phyloP scores from a whole-genome alignment of 2,797 vertebrate genomes.

The Tauraco hartlaubi region DNA sequence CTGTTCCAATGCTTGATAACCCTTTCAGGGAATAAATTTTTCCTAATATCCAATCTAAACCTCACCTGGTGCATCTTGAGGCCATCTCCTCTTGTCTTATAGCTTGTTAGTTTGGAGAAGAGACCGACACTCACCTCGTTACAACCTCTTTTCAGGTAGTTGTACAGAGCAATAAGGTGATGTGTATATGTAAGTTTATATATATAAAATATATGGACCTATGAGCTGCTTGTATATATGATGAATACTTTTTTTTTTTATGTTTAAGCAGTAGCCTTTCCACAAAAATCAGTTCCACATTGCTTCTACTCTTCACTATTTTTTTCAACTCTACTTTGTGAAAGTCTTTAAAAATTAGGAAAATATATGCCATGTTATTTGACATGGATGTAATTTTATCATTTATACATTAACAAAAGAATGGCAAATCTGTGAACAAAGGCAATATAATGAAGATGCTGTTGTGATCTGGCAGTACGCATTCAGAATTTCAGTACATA shows the following conservation, averaged over 20 bases:
- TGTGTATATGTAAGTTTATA: not conserved
- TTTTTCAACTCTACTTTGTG: not conserved
- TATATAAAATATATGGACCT: not conserved
- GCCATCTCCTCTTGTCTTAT: not conserved
- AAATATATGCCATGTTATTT: not conserved
- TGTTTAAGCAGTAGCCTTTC: not conserved
- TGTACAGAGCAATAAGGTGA: not conserved
- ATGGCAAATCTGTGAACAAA: not conserved
- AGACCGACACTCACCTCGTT: accelerated
- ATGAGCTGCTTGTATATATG: not conserved
- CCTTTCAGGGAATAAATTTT: not conserved
- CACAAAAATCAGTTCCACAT: not conserved
- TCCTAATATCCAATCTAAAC: not conserved
- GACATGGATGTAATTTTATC: not conserved
- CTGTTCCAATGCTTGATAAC: not conserved
- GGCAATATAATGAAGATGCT: not conserved
- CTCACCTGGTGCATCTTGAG: not conserved
- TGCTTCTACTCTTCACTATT: accelerated
- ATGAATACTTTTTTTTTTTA: not conserved
- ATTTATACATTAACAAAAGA: not conserved
- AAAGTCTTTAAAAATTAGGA: not conserved
- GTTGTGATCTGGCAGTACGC: not conserved
- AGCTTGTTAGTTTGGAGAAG: not conserved
- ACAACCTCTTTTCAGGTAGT: not conserved
- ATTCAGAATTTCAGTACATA: not conserved